Evolutionary conservation across 2,113 vertebrate genomes (phyloP), one percentile per base, ranked within the genome.

Genomic region (Silurus meridionalis): DNA sequence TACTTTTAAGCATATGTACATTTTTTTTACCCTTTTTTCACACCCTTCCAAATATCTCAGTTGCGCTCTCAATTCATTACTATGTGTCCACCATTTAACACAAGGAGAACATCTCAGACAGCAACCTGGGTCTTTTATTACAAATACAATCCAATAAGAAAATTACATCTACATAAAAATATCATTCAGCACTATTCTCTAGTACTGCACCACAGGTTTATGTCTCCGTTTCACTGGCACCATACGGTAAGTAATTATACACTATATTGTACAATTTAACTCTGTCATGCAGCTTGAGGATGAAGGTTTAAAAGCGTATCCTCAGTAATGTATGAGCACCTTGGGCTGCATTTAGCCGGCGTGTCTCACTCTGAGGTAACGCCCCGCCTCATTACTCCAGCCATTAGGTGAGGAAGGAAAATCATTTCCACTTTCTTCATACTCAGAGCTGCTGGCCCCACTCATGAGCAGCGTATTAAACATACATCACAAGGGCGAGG

Each of bases 281-380:
- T 55, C 8, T 46, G 61, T 7, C 46, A 1, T 64, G 21, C 46
- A 78, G 86, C 66, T 28, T 46, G 80, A n/a, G 25, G 23, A 48
- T 67, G 53, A 80, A 66, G 11, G 50, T 37, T 37, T 48, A 78
- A 25, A 19, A 83, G 75, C 25, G 23, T 63, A 84, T 80, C 25
- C 23, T 52, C 82, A 80, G 69, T 84, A 81, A 80, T 58, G 4
- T 74, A 80, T 67, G 58, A 79, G 28, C 46, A 80, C 77, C 58
- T 79, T 77, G 37, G 66, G 82, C 53, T 25, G 21, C 28, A 55
- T 37, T 84, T 28, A 80, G 21, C 74, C 74, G 50, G 78, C 11
- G 57, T 84, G 75, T 83, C 86, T 84, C 82, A 84, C 63, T 52
- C 11, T 63, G 64, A 87, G 74, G 77, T 83, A 78, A 84, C 75